phyloP scores from a whole-genome alignment of 30 jellyfish, hydroid and myxozoan species.

The Cassiopea andromeda region DNA sequence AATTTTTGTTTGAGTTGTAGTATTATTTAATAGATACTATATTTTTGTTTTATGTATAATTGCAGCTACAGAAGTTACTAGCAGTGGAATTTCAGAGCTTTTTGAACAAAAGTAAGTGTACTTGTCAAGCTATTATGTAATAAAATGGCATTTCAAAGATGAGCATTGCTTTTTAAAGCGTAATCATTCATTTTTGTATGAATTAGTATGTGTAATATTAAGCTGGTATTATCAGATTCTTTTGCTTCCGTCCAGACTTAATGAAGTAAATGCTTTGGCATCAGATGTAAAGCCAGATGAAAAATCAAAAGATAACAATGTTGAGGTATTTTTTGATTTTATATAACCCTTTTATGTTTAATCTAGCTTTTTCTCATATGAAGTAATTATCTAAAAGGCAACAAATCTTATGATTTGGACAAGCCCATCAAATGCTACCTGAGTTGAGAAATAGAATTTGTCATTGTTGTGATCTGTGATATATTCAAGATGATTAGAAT shows the following conservation, averaged over 20 bases:
- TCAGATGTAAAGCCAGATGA: slow-evolving; percentile 5
- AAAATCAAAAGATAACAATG: neutral
- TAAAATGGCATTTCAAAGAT: too few species aligned
- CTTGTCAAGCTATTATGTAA: neutral
- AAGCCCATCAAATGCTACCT: too few species aligned
- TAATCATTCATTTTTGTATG: too few species aligned
- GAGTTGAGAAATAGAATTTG: too few species aligned
- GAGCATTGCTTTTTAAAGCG: too few species aligned
- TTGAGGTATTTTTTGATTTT: neutral
- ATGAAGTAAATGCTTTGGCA: slow-evolving; percentile 24
- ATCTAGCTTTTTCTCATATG: neutral
- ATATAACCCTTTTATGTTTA: neutral
- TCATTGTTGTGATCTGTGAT: too few species aligned
- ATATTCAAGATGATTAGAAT: too few species aligned
- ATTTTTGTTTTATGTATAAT: neutral
- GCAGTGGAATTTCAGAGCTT: slow-evolving; percentile 52
- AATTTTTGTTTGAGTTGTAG: too few species aligned
- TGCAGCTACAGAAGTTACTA: slow-evolving; percentile 9
- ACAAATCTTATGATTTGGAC: too few species aligned
- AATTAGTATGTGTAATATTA: too few species aligned
- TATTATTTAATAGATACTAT: neutral
- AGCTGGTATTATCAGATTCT: too few species aligned
- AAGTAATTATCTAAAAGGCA: too few species aligned
- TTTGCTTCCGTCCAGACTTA: neutral
- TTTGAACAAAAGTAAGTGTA: slow-evolving; percentile 51